These are phyloP conservation scores for Channa striata DNA, from an alignment of 2,797 vertebrate species.

Conservation along the genomic window DNA sequence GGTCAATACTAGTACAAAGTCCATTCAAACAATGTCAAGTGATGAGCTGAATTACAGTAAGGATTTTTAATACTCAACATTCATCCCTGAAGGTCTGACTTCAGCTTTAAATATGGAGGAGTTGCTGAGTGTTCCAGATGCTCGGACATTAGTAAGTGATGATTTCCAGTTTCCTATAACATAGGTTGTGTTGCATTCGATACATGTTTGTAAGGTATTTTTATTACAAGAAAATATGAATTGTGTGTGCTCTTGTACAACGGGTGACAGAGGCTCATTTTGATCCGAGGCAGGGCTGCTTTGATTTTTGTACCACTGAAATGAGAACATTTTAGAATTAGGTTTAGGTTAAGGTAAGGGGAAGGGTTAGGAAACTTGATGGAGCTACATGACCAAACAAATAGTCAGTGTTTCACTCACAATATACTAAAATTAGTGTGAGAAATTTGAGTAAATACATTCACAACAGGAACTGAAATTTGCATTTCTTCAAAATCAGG, in stretches of 20 bases:
- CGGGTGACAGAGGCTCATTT: too few relatives aligned
- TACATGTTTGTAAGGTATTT: neutral
- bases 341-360: too few relatives aligned
- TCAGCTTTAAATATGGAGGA: slow-evolving; percentile 7
- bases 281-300: too few relatives aligned
- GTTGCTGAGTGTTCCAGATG: slow-evolving; percentile 34
- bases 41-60: neutral
- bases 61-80: neutral
- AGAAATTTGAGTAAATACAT: too few relatives aligned
- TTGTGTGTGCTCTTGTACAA: too few relatives aligned
- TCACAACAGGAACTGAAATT: slow-evolving; percentile 4
- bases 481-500: slow-evolving; percentile 41
- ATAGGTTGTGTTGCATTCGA: neutral
- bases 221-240: neutral
- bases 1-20: neutral
- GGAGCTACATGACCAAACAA: too few relatives aligned
- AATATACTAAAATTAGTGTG: too few relatives aligned
- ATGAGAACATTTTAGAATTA: too few relatives aligned
- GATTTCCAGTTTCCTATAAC: neutral
- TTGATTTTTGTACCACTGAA: too few relatives aligned
- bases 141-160: slow-evolving; percentile 40
- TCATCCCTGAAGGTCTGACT: slow-evolving; percentile 53
- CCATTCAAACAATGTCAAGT: neutral
- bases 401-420: too few relatives aligned
- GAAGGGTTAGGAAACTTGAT: too few relatives aligned